phyloP scores from a whole-genome alignment of 2,888 invertebrate species.

The Amaurobius ferox region DNA sequence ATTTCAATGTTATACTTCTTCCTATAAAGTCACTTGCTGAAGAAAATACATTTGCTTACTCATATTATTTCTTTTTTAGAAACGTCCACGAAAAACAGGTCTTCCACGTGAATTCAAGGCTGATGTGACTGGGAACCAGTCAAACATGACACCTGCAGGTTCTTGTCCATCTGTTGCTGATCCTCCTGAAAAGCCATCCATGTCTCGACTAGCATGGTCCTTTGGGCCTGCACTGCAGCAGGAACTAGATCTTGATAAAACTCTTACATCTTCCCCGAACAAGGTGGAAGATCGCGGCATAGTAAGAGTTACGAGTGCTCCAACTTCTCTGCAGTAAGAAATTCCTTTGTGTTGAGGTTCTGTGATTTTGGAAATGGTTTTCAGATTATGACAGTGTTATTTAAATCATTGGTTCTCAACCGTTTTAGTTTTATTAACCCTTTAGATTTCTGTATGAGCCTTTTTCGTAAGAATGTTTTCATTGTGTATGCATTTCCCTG shows the following conservation, averaged over 20 bases:
- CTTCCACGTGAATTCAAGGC: slow-evolving; percentile 29
- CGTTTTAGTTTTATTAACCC: too few relatives aligned
- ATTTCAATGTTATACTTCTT: too few relatives aligned
- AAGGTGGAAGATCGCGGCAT: slow-evolving; percentile 67
- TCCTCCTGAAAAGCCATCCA: slow-evolving; percentile 36
- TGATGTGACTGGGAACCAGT: not conserved
- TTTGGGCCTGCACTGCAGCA: slow-evolving; percentile 55
- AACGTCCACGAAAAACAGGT: slow-evolving; percentile 43
- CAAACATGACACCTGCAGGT: slow-evolving; percentile 43
- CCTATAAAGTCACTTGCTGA: too few relatives aligned
- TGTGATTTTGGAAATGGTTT: too few relatives aligned
- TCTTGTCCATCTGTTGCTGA: slow-evolving; percentile 65
- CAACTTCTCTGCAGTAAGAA: slow-evolving; percentile 86
- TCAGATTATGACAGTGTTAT: too few relatives aligned
- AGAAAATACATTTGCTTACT: too few relatives aligned
- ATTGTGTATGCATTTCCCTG: too few relatives aligned
- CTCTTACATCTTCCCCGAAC: slow-evolving; percentile 22
- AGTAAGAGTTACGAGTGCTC: slow-evolving; percentile 85
- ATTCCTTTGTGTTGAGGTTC: too few relatives aligned
- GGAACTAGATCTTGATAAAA: slow-evolving; percentile 56
- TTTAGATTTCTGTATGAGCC: too few relatives aligned
- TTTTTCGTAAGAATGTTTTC: too few relatives aligned
- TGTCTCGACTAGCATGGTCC: slow-evolving; percentile 58
- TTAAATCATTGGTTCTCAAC: too few relatives aligned
- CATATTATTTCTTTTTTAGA: slow-evolving; percentile 5